A percentile compares a stretch with the other conserved stretches of the same genome.
These are phyloP conservation scores for Bothrops jararaca DNA, from an alignment of 2,113 vertebrate species.

Conservation along the genomic window DNA sequence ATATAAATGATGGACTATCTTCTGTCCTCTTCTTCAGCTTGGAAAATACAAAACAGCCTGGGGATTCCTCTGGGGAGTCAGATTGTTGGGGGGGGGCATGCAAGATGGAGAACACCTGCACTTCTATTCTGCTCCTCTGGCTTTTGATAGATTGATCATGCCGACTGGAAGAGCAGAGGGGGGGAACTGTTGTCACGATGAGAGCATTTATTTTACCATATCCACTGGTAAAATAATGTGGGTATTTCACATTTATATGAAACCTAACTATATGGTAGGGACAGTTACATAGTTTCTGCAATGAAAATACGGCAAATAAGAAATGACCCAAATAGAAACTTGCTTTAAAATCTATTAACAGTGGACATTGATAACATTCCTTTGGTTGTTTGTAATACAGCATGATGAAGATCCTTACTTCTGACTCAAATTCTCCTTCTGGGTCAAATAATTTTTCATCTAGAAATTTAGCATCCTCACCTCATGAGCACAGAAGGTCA, in stretches of 20 bases:
- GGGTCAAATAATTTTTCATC: slow-evolving; percentile 39
- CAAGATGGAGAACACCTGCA: background rate
- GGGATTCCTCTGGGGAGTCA: background rate
- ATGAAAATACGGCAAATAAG: background rate
- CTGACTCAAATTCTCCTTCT: slow-evolving; percentile 51
- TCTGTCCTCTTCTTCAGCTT: background rate
- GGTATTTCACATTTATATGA: background rate
- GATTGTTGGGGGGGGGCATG: background rate
- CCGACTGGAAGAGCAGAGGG: background rate
- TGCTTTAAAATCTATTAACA: slow-evolving; percentile 46
- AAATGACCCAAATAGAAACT: slow-evolving; percentile 1
- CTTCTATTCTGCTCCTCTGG: background rate
- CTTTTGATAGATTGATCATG: background rate
- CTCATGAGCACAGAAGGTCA: slow-evolving; percentile 6
- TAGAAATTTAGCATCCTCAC: slow-evolving; percentile 35
- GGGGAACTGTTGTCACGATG: background rate
- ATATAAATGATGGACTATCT: background rate
- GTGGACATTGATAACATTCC: slow-evolving; percentile 51
- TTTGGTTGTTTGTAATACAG: slow-evolving; percentile 61
- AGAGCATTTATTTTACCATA: background rate
- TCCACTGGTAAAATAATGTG: too few relatives aligned
- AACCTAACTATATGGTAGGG: too few relatives aligned
- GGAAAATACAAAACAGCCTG: too few relatives aligned
- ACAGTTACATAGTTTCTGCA: background rate
- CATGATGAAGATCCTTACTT: slow-evolving; percentile 46